Percentiles rank a stretch among this genome's conserved stretches.
Conservation (phyloP, 30 jellyfish, hydroid and myxozoan species). For the Nemopilema nomurai region DNA sequence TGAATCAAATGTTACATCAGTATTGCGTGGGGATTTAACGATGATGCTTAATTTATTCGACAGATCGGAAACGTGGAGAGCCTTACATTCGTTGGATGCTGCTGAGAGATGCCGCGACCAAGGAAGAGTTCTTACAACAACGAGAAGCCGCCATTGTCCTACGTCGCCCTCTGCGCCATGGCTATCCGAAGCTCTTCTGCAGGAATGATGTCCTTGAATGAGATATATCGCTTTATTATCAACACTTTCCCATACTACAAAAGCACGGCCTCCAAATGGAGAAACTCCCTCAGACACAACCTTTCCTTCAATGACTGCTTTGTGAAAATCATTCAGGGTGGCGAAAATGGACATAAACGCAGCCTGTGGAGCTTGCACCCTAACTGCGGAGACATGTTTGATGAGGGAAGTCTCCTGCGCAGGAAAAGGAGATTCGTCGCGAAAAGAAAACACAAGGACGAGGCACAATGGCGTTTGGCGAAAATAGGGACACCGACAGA, state of each 20-base stretch:
- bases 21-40: neutral
- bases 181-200: conserved; percentile 91
- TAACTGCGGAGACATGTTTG: conserved; percentile 87
- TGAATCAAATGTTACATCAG: too few relatives aligned
- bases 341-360: conserved; percentile 89
- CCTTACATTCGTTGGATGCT: neutral
- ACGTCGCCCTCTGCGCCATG: conserved; percentile 99
- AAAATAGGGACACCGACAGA: neutral
- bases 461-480: neutral
- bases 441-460: conserved; percentile 22
- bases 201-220: conserved; percentile 90
- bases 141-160: conserved; percentile 95
- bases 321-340: conserved; percentile 80
- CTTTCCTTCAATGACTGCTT: conserved; percentile 97
- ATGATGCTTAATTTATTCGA: neutral
- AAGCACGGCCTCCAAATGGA: conserved; percentile 81
- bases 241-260: conserved; percentile 91
- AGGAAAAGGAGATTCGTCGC: conserved; percentile 81
- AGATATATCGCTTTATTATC: conserved; percentile 75
- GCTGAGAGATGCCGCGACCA: conserved; percentile 94
- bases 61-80: neutral
- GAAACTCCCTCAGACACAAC: conserved; percentile 92
- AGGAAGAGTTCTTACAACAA: conserved; percentile 81
- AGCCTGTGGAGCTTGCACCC: conserved; percentile 95
- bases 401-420: conserved; percentile 94